phyloP scores from a whole-genome alignment of 2,888 invertebrate genomes.

The Galerucella calmariensis region DNA sequence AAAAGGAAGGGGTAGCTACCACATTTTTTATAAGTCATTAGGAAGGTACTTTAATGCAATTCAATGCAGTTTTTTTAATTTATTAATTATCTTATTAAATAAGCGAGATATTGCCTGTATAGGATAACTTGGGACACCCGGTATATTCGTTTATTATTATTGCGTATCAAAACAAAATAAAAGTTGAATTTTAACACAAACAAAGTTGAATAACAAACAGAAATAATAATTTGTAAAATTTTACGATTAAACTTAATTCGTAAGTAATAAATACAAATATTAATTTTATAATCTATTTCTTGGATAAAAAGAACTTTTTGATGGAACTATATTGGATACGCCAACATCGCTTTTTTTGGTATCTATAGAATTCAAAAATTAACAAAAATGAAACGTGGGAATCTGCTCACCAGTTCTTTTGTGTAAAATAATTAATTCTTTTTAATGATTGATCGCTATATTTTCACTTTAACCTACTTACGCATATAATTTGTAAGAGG shows the following conservation, averaged over 20 bases:
- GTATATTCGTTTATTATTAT: no score
- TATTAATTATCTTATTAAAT: no score
- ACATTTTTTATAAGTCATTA: no score
- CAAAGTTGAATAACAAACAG: neutral
- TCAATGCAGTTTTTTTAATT: no score
- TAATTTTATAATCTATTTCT: neutral
- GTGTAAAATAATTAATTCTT: neutral
- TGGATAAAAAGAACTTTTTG: no score
- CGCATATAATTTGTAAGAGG: neutral
- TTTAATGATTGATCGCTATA: neutral
- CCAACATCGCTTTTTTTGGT: neutral
- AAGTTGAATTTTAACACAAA: no score
- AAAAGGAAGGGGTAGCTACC: no score
- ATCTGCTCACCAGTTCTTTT: neutral
- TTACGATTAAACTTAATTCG: neutral
- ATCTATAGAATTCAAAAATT: neutral
- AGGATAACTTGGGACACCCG: no score
- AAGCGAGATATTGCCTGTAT: no score
- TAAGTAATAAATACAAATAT: neutral
- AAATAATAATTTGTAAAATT: neutral
- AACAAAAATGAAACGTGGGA: neutral
- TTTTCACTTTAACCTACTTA: slow-evolving; percentile 3
- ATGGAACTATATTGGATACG: no score
- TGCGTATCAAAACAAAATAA: neutral
- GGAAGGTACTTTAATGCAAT: no score